These are phyloP conservation scores for Pammene aurita DNA, from an alignment of 2,888 invertebrate species.

Conservation along the genomic window DNA sequence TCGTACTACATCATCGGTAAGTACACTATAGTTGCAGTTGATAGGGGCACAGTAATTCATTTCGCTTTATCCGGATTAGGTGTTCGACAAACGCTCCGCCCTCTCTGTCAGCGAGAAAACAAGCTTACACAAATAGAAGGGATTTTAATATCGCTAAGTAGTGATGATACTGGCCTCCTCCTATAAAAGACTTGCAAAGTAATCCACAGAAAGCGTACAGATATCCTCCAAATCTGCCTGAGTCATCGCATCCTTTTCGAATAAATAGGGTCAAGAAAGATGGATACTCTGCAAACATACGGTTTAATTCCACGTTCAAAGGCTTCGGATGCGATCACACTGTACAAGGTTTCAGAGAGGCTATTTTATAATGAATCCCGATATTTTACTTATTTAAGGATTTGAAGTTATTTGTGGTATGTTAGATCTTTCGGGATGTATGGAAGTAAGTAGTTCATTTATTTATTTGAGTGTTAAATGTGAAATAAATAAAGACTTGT, in stretches of 20 bases:
- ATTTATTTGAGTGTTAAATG: too few species aligned
- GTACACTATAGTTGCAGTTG: not conserved
- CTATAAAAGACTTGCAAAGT: slow-evolving; percentile 82
- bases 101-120: slow-evolving; percentile 69
- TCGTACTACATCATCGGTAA: too few species aligned
- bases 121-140: slow-evolving; percentile 79
- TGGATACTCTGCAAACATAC: slow-evolving; percentile 50
- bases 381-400: not conserved
- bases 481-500: too few species aligned
- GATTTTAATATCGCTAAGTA: slow-evolving; percentile 84
- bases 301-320: slow-evolving; percentile 9
- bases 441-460: too few species aligned
- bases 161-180: slow-evolving; percentile 76
- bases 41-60: slow-evolving; percentile 51
- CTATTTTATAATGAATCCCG: not conserved
- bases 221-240: slow-evolving; percentile 80
- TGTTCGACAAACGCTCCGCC: slow-evolving; percentile 65
- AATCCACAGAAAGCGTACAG: slow-evolving; percentile 78
- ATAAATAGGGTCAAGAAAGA: slow-evolving; percentile 73
- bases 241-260: slow-evolving; percentile 81
- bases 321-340: slow-evolving; percentile 1
- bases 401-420: too few species aligned
- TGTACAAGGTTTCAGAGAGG: not conserved
- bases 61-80: slow-evolving; percentile 62
- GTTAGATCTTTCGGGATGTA: too few species aligned